phyloP scores from a whole-genome alignment of 2,113 vertebrate genomes.

The Muntiacus muntjak region DNA sequence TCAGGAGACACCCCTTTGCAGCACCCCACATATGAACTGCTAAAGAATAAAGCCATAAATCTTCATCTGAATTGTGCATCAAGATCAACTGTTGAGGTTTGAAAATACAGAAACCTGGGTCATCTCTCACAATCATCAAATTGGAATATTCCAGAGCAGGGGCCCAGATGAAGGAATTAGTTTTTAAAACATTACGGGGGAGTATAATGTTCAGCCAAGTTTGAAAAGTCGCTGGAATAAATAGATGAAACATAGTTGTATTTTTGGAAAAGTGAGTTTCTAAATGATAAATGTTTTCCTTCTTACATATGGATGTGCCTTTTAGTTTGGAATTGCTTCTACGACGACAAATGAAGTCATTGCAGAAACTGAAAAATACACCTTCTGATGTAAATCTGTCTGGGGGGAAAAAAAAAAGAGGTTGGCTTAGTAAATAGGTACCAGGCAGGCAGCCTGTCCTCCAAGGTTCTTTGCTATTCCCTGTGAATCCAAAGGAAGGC shows the following conservation, averaged over 20 bases:
- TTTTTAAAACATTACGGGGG: neutral
- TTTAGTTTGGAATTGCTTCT: slow-evolving; percentile 29
- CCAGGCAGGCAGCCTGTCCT: neutral
- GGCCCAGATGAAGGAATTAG: neutral
- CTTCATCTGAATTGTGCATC: neutral
- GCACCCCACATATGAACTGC: neutral
- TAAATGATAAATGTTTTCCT: slow-evolving; percentile 38
- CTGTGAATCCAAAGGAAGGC: neutral
- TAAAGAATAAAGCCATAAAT: neutral
- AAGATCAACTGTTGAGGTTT: neutral
- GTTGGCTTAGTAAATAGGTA: neutral
- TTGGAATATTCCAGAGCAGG: neutral
- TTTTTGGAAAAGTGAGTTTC: neutral
- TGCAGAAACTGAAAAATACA: neutral
- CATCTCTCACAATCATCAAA: neutral
- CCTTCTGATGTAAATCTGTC: neutral
- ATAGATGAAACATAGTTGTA: neutral
- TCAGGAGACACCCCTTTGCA: neutral
- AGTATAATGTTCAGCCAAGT: neutral
- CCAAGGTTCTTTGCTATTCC: neutral
- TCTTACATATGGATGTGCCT: neutral
- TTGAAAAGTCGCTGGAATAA: neutral
- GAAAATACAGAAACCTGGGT: neutral
- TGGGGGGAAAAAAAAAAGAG: neutral
- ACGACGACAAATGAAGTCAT: neutral